Evolutionary conservation across 2,888 invertebrate genomes (phyloP), one percentile per base, ranked within the genome.

Genomic region (Lamellibrachia satsuma): DNA sequence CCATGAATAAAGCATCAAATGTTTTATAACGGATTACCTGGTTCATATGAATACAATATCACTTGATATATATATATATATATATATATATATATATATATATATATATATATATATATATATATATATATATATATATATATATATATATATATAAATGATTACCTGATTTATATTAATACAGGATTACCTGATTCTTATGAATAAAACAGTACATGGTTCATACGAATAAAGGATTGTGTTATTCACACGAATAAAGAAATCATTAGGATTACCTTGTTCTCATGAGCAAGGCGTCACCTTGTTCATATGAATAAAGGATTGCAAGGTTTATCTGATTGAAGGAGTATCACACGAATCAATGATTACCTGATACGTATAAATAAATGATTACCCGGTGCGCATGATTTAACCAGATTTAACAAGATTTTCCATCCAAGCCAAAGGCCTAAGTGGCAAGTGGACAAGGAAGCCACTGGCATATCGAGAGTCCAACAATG

Each of bases 331-430:
- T 75, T 75, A 75, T 15, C 15, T 75, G 7, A 75, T 22, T 9
- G 3, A 55, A 75, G 2, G 11, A 75, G n/a, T 15, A 22, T 75
- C 22, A 22, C 75, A 75, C n/a, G 15, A 75, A 75, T 75, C 15
- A 75, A 75, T 22, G 22, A 22, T 75, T 75, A 6, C 75, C 22
- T 75, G 75, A 39, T 39, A 39, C 39, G 39, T 39, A 39, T 75
- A 75, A 75, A 11, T 15, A 15, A 22, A 75, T 6, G 6, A 60
- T 22, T 93, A 93, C 93, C 93, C 92, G 91, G 95, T 60, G 93
- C 93, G 93, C 97, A 97, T 39, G 39, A 39, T 39, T 39, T 39
- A 39, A 39, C 39, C 39, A 39, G 39, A 39, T 39, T 39, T 39
- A 39, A 39, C 39, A 39, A 39, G 39, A 39, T 39, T 39, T 39